Conservation (phyloP, 2,113 vertebrate genomes). For the Eidolon helvum region DNA sequence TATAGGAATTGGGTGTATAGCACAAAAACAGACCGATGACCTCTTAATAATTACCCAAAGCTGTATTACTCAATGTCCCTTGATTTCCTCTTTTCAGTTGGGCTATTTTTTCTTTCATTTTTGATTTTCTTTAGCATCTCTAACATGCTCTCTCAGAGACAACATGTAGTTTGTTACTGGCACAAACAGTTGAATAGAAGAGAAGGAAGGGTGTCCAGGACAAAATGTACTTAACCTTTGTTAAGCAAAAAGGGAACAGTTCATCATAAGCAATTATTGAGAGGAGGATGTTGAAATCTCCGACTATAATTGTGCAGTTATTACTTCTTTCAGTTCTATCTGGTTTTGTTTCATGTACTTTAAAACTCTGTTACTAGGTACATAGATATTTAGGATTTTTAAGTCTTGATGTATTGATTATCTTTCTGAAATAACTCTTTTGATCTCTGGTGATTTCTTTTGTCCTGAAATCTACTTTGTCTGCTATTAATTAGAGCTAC, state of each 20-base stretch:
- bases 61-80: not conserved
- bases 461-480: not conserved
- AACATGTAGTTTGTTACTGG: not conserved
- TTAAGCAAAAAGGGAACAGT: not conserved
- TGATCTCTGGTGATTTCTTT: not conserved
- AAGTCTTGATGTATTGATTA: not conserved
- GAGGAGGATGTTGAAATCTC: not conserved
- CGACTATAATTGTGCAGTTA: no score
- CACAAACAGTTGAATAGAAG: not conserved
- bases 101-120: not conserved
- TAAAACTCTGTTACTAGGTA: not conserved
- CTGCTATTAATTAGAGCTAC: not conserved
- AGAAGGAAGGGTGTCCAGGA: not conserved
- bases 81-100: not conserved
- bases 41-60: not conserved
- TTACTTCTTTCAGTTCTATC: not conserved
- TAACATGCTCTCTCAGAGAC: not conserved
- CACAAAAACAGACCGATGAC: not conserved
- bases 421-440: not conserved
- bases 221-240: not conserved
- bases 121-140: not conserved
- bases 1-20: not conserved
- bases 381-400: not conserved
- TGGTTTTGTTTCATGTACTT: not conserved
- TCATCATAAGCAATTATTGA: not conserved